Evolutionary conservation across 2,113 vertebrate genomes (phyloP), one percentile per base, ranked within the genome.

Genomic region (Myotis davidii): DNA sequence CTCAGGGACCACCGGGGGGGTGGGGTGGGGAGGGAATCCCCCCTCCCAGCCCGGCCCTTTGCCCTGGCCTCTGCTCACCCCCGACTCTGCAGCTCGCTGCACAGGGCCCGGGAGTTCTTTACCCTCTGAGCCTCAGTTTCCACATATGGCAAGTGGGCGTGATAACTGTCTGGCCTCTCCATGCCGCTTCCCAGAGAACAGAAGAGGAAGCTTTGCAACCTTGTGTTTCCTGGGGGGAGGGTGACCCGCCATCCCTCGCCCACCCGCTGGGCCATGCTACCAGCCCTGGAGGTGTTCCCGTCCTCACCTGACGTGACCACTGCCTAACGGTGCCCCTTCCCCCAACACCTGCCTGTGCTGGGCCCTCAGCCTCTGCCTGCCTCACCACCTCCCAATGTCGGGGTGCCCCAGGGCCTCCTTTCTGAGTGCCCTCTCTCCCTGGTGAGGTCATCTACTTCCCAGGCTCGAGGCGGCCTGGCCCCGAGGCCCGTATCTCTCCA

Each of bases 241-340:
- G 21, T 52, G 59, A 17, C 1, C 69, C 3, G 5, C 18, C 16
- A 9, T 14, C 34, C 21, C 50, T 29, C 18, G 2, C 70, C 2
- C 10, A 0, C 12, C 70, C 27, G 1, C 2, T 1, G 12, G 21
- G 69, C 20, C 34, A 11, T 0, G 4, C 0, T 17, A 16, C 48
- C 27, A 39, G 13, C 27, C 10, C 42, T 6, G 21, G 65, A 1
- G 17, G 65, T 14, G 61, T 37, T 50, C 74, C n/a, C 59, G 21
- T 21, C 48, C 48, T 48, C 69, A 10, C 4, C 18, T 34, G 32
- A 16, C 11, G 16, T 56, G 70, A 50, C 42, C 34, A 4, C 59
- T 21, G 56, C 37, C 45, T 34, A 34, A 21, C 48, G 48, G 48
- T 29, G n/a, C n/a, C 74, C 64, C 4, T 3, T n/a, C 67, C n/a